Evolutionary conservation across 2,113 vertebrate species (phyloP).

Genomic region (Dendrocopos noguchii): DNA sequence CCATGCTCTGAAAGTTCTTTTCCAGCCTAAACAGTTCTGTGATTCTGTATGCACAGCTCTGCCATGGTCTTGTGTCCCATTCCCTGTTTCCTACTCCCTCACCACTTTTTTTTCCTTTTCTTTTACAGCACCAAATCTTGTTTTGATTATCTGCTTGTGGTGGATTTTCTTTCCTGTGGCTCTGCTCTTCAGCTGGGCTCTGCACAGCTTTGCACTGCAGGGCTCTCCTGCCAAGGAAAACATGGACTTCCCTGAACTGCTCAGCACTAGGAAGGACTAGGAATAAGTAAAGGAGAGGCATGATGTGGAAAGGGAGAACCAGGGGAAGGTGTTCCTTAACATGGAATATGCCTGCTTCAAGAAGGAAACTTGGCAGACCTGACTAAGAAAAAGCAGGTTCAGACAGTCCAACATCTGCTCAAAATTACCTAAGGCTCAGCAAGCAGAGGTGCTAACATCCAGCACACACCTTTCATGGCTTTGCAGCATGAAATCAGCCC

Average conservation of each 20-base stretch:
- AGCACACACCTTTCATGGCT: not conserved
- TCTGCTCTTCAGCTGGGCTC: not conserved
- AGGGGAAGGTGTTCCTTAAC: not conserved
- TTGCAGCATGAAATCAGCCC: not conserved
- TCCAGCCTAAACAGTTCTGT: no score
- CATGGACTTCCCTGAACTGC: not conserved
- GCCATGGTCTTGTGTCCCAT: no score
- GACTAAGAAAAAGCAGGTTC: conserved; percentile 5
- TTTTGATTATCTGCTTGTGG: not conserved
- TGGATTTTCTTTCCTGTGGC: not conserved
- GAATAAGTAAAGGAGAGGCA: not conserved
- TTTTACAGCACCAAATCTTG: not conserved
- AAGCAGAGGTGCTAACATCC: not conserved
- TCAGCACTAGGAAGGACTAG: not conserved
- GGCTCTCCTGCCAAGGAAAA: not conserved
- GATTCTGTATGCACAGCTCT: no score
- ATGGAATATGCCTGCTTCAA: not conserved
- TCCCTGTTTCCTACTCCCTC: not conserved
- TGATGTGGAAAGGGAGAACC: not conserved
- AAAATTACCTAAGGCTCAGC: conserved; percentile 1
- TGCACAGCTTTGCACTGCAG: not conserved
- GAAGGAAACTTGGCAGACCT: conserved; percentile 4
- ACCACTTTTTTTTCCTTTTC: not conserved
- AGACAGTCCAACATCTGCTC: conserved; percentile 1
- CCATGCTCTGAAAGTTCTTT: no score